Conservation (phyloP, 2,113 vertebrate genomes). For the Halcyon malimbica region DNA sequence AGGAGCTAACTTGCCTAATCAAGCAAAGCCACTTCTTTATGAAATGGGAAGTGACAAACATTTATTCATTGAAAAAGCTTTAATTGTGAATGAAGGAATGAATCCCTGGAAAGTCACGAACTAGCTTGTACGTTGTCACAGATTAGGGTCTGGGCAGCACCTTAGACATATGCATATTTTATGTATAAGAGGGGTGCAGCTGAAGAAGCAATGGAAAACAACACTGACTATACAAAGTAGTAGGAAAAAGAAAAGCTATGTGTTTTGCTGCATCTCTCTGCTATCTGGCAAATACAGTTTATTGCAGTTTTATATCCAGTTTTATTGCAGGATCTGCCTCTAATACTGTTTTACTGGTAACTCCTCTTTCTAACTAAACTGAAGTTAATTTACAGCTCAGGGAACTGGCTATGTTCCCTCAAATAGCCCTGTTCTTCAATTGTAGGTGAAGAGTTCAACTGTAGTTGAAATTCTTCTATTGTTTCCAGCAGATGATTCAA, state of each 20-base stretch:
- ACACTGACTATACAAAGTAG: background rate
- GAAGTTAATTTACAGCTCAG: background rate
- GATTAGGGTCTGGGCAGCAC: too few relatives aligned
- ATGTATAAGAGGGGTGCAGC: background rate
- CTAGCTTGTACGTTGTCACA: background rate
- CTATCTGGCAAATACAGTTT: background rate
- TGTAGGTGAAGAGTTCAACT: slow-evolving; percentile 43
- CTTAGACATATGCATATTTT: background rate
- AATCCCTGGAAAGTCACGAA: background rate
- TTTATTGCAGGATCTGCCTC: background rate
- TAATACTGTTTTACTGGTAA: background rate
- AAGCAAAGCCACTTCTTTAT: background rate
- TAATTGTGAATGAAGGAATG: background rate
- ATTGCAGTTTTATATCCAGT: too few relatives aligned
- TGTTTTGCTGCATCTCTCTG: background rate
- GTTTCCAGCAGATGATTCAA: slow-evolving; percentile 54
- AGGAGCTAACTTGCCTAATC: background rate
- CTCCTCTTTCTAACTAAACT: background rate
- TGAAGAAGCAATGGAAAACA: background rate
- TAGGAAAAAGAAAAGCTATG: background rate
- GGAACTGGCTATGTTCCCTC: background rate
- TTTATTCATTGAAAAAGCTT: background rate
- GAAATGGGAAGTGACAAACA: background rate
- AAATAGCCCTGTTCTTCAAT: background rate
- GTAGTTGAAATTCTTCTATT: slow-evolving; percentile 30